Conservation (phyloP, 2,113 vertebrate genomes). For the Hippocampus barbouri region DNA sequence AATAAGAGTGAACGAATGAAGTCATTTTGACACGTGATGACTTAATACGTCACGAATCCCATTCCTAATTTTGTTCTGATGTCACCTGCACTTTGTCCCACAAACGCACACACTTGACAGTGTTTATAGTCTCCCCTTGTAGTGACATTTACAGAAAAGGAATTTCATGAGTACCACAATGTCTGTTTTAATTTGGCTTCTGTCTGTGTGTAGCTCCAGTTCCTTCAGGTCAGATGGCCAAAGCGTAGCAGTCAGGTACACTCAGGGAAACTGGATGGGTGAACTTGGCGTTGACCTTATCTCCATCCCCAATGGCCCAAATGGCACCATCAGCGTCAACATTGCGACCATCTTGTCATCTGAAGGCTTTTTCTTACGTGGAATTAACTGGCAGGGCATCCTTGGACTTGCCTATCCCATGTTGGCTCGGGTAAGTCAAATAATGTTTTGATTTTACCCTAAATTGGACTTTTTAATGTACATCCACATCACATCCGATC, state of each 20-base stretch:
- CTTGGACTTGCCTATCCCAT: slow-evolving; percentile 86
- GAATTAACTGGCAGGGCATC: slow-evolving; percentile 92
- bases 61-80: neutral
- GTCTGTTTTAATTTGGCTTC: neutral
- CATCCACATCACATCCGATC: neutral
- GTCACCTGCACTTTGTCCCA: neutral
- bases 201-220: slow-evolving; percentile 75
- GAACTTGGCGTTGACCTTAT: slow-evolving; percentile 82
- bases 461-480: neutral
- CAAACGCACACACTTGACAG: neutral
- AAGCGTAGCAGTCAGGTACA: slow-evolving; percentile 85
- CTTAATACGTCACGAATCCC: neutral
- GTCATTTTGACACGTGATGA: neutral
- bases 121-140: neutral
- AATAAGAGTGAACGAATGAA: neutral
- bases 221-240: slow-evolving; percentile 72
- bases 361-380: slow-evolving; percentile 88
- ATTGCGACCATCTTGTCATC: slow-evolving; percentile 87
- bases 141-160: neutral
- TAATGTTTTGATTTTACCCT: neutral
- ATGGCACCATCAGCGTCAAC: slow-evolving; percentile 77
- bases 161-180: neutral
- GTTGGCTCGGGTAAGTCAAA: slow-evolving; percentile 82
- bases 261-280: slow-evolving; percentile 93
- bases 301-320: slow-evolving; percentile 82